phyloP scores from a whole-genome alignment of 64 coral and sea anemone genomes.

The Montipora capricornis region DNA sequence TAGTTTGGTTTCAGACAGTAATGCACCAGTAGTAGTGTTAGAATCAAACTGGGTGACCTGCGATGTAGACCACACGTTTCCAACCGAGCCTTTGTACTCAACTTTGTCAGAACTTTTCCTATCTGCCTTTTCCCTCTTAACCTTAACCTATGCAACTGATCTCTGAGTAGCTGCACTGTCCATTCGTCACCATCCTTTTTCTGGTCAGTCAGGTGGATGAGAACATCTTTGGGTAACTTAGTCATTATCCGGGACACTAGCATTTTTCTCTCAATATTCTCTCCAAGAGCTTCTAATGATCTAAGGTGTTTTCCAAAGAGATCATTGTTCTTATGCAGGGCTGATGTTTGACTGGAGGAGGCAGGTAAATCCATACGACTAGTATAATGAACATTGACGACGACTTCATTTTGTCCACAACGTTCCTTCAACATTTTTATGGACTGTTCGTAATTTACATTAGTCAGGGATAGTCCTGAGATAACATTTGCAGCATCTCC shows the following conservation, averaged over 20 bases:
- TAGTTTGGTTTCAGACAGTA: background rate
- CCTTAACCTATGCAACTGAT: conserved; percentile 8
- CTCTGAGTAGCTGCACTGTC: conserved; percentile 31
- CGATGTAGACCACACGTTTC: background rate
- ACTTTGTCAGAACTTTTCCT: background rate
- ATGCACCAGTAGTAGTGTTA: conserved; percentile 10
- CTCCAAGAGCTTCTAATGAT: conserved; percentile 10
- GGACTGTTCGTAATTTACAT: conserved; percentile 35
- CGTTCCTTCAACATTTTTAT: conserved; percentile 45
- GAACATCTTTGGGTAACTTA: conserved; percentile 53
- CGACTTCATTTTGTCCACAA: conserved; percentile 26
- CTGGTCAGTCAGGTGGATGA: conserved; percentile 30
- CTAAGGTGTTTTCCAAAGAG: conserved; percentile 24
- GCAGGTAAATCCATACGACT: conserved; percentile 42
- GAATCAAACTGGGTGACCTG: background rate
- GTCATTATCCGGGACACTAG: conserved; percentile 26
- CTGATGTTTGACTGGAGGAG: background rate
- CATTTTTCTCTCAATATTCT: background rate
- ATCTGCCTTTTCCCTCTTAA: background rate
- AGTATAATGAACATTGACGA: conserved; percentile 47
- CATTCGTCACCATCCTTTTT: conserved; percentile 25
- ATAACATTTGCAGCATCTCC: conserved; percentile 38
- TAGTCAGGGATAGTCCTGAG: conserved; percentile 20
- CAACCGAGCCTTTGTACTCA: background rate
- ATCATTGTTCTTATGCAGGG: conserved; percentile 4